Conservation (phyloP, 2,888 invertebrate genomes). For the Chrysina gloriosa region DNA sequence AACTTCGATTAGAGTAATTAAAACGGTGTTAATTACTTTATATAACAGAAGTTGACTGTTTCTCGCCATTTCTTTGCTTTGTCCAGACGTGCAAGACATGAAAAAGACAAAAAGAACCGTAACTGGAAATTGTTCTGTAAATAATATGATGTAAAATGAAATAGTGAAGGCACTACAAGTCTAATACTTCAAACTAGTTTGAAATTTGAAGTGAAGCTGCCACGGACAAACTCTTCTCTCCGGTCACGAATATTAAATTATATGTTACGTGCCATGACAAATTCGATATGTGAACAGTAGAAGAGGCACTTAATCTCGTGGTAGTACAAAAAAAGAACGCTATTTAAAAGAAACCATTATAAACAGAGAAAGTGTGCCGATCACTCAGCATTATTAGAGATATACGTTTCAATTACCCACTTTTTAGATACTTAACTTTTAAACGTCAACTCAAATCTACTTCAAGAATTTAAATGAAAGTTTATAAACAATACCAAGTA, state of each 20-base stretch:
- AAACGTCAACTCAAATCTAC: background rate
- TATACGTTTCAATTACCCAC: slow-evolving; percentile 26
- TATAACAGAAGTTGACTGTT: too few species aligned
- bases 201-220: slow-evolving; percentile 20
- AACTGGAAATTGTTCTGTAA: background rate
- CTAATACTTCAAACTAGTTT: slow-evolving; percentile 10
- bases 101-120: background rate
- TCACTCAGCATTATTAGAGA: slow-evolving; percentile 15
- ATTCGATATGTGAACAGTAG: slow-evolving; percentile 25
- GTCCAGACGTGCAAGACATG: too few species aligned
- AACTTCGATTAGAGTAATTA: background rate
- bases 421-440: slow-evolving; percentile 10
- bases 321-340: slow-evolving; percentile 5
- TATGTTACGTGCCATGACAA: slow-evolving; percentile 13
- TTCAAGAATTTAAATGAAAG: background rate
- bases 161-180: slow-evolving; percentile 4
- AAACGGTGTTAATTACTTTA: too few species aligned
- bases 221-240: background rate
- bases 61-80: too few species aligned
- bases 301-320: slow-evolving; percentile 17
- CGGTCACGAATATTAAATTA: slow-evolving; percentile 31
- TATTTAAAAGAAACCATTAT: background rate
- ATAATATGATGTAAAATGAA: slow-evolving; percentile 14
- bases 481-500: background rate
- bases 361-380: slow-evolving; percentile 33